Percentiles rank a stretch among this genome's conserved stretches.
Conservation (phyloP, 2,797 vertebrate genomes). For the Thamnophis elegans region DNA sequence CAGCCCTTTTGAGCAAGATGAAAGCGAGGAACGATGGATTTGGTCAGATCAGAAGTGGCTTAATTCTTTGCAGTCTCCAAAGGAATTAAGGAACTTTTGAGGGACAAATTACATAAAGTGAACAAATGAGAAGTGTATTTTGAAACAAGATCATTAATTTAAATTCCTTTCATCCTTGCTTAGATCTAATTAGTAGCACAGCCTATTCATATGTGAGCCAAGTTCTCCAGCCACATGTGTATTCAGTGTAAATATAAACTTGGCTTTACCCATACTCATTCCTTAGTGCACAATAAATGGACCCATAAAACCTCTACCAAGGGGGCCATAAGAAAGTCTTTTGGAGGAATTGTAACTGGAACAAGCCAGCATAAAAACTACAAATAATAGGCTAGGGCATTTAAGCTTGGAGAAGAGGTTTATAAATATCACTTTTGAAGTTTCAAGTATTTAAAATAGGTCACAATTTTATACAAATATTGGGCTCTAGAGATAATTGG, state of each 20-base stretch:
- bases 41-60: neutral
- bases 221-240: accelerated
- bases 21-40: neutral
- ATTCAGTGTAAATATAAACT: neutral
- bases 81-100: neutral
- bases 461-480: constrained; percentile 23
- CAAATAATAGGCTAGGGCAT: constrained; percentile 4
- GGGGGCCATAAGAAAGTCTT: constrained; percentile 9
- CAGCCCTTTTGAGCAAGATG: neutral
- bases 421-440: neutral
- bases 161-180: constrained; percentile 13
- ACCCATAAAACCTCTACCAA: neutral
- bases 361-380: constrained; percentile 23
- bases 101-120: neutral
- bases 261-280: neutral
- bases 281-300: neutral
- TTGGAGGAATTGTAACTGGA: constrained; percentile 10
- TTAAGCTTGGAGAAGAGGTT: neutral
- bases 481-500: constrained; percentile 6
- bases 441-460: constrained; percentile 31
- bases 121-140: neutral
- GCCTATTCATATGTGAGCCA: accelerated
- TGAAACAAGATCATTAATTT: constrained; percentile 20
- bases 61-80: neutral
- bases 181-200: neutral